A percentile compares a stretch with the other conserved stretches of the same genome.
phyloP scores from a whole-genome alignment of 1,140 invertebrate species.

The Telenomus remus region DNA sequence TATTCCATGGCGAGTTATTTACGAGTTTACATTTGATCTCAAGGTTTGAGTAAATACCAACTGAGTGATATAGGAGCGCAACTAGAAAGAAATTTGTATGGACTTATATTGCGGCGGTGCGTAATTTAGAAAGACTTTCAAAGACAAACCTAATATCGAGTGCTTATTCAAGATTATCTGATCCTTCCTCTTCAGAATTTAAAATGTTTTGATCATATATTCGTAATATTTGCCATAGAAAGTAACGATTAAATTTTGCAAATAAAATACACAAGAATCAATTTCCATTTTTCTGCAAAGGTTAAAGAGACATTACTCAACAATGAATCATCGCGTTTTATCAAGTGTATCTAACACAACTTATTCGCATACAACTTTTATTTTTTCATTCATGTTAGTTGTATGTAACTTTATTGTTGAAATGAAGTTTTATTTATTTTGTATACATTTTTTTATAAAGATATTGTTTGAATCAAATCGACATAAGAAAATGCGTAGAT shows the following conservation, averaged over 20 bases:
- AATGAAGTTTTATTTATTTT: no score
- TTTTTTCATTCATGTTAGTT: no score
- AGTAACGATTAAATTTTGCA: no score
- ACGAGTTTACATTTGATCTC: slow-evolving; percentile 26
- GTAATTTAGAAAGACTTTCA: neutral
- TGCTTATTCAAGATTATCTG: no score
- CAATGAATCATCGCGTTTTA: slow-evolving; percentile 9
- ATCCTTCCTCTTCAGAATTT: no score
- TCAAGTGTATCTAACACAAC: neutral
- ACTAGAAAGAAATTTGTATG: slow-evolving; percentile 8
- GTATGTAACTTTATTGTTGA: no score
- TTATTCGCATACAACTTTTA: no score
- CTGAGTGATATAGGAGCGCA: slow-evolving; percentile 20
- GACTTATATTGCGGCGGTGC: slow-evolving; percentile 10
- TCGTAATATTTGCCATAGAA: no score
- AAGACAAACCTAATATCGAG: no score
- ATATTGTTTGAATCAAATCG: neutral
- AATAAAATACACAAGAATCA: no score
- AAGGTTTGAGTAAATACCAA: slow-evolving; percentile 14
- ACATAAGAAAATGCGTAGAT: neutral
- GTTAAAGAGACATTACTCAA: neutral
- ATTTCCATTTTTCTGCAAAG: neutral
- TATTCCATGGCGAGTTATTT: slow-evolving; percentile 15
- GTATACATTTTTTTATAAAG: no score
- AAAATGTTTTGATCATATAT: no score